Evolutionary conservation across 2,888 invertebrate genomes (phyloP).

Genomic region (Troilus luridus): DNA sequence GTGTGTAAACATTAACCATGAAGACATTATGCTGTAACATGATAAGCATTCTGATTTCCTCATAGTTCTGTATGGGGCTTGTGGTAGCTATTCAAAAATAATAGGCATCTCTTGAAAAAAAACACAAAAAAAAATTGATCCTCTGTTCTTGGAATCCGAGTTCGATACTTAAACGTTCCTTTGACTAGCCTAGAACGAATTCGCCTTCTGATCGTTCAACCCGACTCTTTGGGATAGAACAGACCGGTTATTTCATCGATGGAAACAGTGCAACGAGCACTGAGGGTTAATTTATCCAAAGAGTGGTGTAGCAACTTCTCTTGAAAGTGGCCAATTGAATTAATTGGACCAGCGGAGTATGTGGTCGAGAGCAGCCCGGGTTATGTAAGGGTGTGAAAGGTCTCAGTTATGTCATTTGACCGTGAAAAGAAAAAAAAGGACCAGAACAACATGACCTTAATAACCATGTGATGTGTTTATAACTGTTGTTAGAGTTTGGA

Average conservation of each 20-base stretch:
- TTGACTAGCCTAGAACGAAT: background rate
- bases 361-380: background rate
- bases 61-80: background rate
- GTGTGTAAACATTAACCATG: too few relatives aligned
- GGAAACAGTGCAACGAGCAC: slow-evolving; percentile 6
- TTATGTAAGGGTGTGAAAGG: slow-evolving; percentile 45
- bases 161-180: background rate
- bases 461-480: slow-evolving; percentile 15
- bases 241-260: background rate
- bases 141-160: background rate
- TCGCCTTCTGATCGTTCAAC: background rate
- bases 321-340: slow-evolving; percentile 49
- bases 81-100: background rate
- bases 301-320: slow-evolving; percentile 5
- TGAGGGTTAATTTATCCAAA: slow-evolving; percentile 37
- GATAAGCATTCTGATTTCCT: too few relatives aligned
- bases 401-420: slow-evolving; percentile 34
- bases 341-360: slow-evolving; percentile 34
- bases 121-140: background rate
- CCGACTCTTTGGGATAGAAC: background rate
- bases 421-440: slow-evolving; percentile 17
- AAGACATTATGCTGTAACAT: too few relatives aligned
- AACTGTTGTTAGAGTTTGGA: background rate
- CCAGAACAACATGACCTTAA: background rate
- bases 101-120: background rate